phyloP scores from a whole-genome alignment of 2,888 invertebrate genomes.

The Endotricha flammealis region DNA sequence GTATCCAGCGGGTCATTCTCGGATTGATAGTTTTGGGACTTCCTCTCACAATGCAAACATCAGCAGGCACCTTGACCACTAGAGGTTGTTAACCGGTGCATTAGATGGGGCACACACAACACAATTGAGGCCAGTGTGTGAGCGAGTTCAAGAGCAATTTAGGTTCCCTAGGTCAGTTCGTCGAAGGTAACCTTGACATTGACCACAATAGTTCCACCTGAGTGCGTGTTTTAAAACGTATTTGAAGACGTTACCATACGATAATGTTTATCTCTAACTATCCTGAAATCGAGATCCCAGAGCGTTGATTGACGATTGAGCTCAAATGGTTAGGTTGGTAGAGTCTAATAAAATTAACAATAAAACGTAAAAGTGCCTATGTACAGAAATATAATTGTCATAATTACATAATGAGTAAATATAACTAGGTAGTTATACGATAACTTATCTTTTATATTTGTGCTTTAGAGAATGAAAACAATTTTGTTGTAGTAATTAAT shows the following conservation, averaged over 20 bases:
- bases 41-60: constrained; percentile 56
- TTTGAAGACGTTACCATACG: constrained; percentile 4
- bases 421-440: too few relatives aligned
- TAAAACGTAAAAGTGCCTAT: too few relatives aligned
- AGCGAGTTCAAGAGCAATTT: constrained; percentile 78
- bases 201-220: constrained; percentile 54
- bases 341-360: too few relatives aligned
- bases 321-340: too few relatives aligned
- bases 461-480: too few relatives aligned
- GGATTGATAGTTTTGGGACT: constrained; percentile 41
- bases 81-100: constrained; percentile 78
- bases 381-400: too few relatives aligned
- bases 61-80: constrained; percentile 72
- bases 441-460: too few relatives aligned
- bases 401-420: too few relatives aligned
- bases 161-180: constrained; percentile 78
- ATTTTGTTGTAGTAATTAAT: too few relatives aligned
- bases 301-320: too few relatives aligned
- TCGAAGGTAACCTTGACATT: constrained; percentile 77
- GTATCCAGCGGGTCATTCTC: constrained; percentile 18
- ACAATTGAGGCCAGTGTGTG: constrained; percentile 77
- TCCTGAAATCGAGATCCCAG: too few relatives aligned
- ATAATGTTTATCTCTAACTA: constrained; percentile 9
- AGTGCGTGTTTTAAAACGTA: constrained; percentile 12
- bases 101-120: constrained; percentile 73